These are phyloP conservation scores for Coenobita brevimanus DNA, from an alignment of 1,140 invertebrate genomes.

Conservation along the genomic window DNA sequence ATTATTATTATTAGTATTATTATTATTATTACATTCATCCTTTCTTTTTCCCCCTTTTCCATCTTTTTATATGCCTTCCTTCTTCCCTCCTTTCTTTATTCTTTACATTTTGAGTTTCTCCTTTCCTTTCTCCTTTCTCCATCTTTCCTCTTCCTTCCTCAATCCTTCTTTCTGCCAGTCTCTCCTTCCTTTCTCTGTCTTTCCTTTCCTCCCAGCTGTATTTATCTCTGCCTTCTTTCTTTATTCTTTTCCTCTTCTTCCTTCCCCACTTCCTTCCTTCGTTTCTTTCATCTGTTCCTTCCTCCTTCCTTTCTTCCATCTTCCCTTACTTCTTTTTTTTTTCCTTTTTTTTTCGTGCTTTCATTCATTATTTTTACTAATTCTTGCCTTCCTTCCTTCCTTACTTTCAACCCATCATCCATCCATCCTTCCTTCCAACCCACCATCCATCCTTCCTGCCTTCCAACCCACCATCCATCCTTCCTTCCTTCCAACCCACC, in stretches of 20 bases:
- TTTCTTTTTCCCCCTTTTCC: no score
- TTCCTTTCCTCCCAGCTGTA: background rate
- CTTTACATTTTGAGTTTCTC: no score
- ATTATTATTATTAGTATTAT: no score
- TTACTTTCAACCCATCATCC: background rate
- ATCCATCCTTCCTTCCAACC: background rate
- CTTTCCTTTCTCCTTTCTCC: no score
- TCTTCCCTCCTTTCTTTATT: no score
- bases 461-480: no score
- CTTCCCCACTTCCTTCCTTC: no score
- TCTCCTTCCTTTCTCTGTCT: background rate
- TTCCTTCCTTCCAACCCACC: no score
- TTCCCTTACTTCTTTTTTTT: background rate
- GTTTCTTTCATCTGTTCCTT: background rate
- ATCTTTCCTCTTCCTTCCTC: no score
- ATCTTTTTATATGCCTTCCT: no score
- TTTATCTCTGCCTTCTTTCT: background rate
- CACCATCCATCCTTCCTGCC: no score
- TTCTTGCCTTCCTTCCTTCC: background rate
- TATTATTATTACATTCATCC: no score
- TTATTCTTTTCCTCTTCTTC: background rate
- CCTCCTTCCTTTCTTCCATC: background rate
- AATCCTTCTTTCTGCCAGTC: background rate
- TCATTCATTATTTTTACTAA: background rate
- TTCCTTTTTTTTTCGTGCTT: background rate